phyloP scores from a whole-genome alignment of 1,140 invertebrate species.

The Caligus rogercresseyi region DNA sequence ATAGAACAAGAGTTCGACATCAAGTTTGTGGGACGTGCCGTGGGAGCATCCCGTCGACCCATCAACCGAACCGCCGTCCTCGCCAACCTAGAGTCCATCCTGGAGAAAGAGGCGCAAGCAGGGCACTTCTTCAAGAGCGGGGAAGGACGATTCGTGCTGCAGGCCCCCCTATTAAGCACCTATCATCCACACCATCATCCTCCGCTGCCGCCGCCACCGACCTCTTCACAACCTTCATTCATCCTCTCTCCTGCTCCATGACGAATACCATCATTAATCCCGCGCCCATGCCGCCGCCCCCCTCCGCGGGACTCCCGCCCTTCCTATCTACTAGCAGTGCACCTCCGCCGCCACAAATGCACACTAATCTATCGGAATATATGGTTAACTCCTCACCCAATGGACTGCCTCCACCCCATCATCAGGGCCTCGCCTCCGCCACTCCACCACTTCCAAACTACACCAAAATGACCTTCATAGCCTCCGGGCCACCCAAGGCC shows the following conservation, averaged over 20 bases:
- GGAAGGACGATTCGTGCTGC: background rate
- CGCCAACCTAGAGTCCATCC: slow-evolving; percentile 11
- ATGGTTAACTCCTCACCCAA: background rate
- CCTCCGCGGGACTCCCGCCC: background rate
- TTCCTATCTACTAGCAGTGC: background rate
- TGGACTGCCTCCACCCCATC: background rate
- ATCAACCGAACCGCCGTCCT: slow-evolving; percentile 8
- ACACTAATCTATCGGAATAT: background rate
- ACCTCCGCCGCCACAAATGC: background rate
- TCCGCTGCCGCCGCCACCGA: background rate
- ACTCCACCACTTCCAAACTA: background rate
- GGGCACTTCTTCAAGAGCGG: slow-evolving; percentile 12
- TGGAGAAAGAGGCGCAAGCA: slow-evolving; percentile 8
- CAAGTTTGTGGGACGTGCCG: background rate
- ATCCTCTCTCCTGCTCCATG: background rate
- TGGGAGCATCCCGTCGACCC: background rate
- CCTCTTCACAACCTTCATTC: background rate
- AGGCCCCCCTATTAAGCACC: background rate
- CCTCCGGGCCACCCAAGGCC: background rate
- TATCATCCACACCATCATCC: background rate
- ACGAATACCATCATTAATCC: background rate
- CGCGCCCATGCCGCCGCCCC: background rate
- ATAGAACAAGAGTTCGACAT: background rate
- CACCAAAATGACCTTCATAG: background rate
- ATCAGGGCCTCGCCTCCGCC: background rate